phyloP scores from a whole-genome alignment of 2,888 invertebrate genomes.

The Exephanes ischioxanthus region DNA sequence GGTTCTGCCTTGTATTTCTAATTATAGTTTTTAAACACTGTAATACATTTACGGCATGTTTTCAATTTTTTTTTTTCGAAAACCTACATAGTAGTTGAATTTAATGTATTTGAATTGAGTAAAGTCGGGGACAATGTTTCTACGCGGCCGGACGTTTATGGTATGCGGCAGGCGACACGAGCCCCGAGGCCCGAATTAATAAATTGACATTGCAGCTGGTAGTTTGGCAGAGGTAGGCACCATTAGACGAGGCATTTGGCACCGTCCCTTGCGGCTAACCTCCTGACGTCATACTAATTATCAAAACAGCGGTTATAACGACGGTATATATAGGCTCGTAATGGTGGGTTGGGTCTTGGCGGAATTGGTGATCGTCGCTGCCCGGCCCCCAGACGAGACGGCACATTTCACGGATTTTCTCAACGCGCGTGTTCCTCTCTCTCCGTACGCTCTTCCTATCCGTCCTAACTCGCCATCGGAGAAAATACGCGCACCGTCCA shows the following conservation, averaged over 20 bases:
- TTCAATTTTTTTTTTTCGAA: background rate
- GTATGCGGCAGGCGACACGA: conserved; percentile 37
- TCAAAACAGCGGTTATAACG: conserved; percentile 71
- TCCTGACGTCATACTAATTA: conserved; percentile 78
- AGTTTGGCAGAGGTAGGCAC: conserved; percentile 77
- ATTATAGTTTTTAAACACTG: background rate
- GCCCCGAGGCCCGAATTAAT: conserved; percentile 73
- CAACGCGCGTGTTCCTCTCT: conserved; percentile 15
- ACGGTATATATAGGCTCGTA: conserved; percentile 11
- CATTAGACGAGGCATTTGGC: conserved; percentile 80
- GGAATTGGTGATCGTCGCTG: conserved; percentile 15
- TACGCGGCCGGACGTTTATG: conserved; percentile 25
- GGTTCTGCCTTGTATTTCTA: background rate
- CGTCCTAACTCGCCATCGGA: conserved; percentile 20
- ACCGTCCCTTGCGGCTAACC: conserved; percentile 68
- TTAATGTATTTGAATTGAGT: conserved; percentile 18
- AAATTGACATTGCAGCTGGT: conserved; percentile 81
- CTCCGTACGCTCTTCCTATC: conserved; percentile 2
- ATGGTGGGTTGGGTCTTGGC: background rate
- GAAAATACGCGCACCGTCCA: conserved; percentile 13
- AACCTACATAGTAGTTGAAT: background rate
- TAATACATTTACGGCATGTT: background rate
- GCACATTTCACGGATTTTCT: conserved; percentile 46
- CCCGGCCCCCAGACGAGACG: conserved; percentile 41
- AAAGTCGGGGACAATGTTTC: conserved; percentile 10